Evolutionary conservation across 2,888 invertebrate species (phyloP), one percentile per base, ranked within the genome.

Genomic region (Drosophila nigricruria): DNA sequence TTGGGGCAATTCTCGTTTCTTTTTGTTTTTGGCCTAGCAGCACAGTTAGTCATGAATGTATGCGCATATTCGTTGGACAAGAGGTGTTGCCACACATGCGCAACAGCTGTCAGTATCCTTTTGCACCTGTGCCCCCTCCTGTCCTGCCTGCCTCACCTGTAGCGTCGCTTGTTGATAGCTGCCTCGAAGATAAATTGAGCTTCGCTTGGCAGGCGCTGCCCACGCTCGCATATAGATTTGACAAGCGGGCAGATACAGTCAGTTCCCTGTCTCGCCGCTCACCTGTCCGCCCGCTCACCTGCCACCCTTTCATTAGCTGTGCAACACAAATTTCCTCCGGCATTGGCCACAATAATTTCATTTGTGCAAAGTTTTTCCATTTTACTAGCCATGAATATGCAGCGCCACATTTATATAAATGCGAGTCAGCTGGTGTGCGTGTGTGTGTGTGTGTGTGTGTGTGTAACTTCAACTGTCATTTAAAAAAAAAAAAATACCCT

Each of bases 361-460:
- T 81, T 49, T 77, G 73, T 59, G 73, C 73, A 68, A 76, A 71
- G 68, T 82, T 84, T 82, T 79, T 77, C 67, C 83, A 85, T 49
- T 49, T 85, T 83, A 71, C 82, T 66, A 70, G 88, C 60, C 83
- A 83, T 85, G 87, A 86, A 85, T 85, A 86, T 85, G 85, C 85
- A 86, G 36, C 53, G 25, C 18, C 3, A 68, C 72, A 83, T 83
- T 88, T 86, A 75, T 73, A 88, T 81, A 88, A 81, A 86, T 52
- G 9, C 23, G 34, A 71, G 59, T 45, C 34, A 43, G 52, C 45
- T 36, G 18, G 23, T 50, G 30, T 60, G 32, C 30, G 18, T 45
- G 30, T 47, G 42, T 54, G 25, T 65, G 54, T 53, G 36, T 50
- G 25, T 58, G 23, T 50, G 47, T 68, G 69, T 62, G 68, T 73